phyloP scores from a whole-genome alignment of 2,113 vertebrate species.

The Lamprologus callipterus region DNA sequence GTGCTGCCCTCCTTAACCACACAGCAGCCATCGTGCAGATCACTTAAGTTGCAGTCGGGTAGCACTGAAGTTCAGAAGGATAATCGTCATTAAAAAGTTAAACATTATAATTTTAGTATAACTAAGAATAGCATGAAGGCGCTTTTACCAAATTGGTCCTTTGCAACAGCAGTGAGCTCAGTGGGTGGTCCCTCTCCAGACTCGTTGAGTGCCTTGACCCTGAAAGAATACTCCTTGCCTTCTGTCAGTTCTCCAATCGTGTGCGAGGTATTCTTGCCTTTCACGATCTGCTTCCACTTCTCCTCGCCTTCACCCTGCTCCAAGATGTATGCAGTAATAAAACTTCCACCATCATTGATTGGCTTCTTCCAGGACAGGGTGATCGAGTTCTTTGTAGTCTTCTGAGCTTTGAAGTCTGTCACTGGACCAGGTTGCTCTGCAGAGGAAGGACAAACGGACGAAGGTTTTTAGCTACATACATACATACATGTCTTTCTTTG shows the following conservation, averaged over 20 bases:
- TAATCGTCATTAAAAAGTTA: background rate
- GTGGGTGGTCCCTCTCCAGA: conserved; percentile 85
- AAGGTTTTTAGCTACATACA: background rate
- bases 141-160: conserved; percentile 89
- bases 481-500: background rate
- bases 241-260: conserved; percentile 79
- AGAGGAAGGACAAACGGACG: background rate
- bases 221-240: conserved; percentile 88
- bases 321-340: conserved; percentile 82
- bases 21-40: conserved; percentile 80
- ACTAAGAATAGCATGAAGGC: background rate
- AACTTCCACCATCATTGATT: conserved; percentile 86
- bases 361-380: conserved; percentile 92
- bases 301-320: conserved; percentile 81
- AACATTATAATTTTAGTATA: background rate
- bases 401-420: conserved; percentile 80
- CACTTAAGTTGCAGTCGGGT: conserved; percentile 88
- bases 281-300: conserved; percentile 88
- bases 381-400: conserved; percentile 84
- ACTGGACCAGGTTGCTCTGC: conserved; percentile 95
- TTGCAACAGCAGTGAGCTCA: conserved; percentile 83
- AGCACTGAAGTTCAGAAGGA: conserved; percentile 66
- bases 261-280: conserved; percentile 78
- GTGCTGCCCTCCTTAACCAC: conserved; percentile 90
- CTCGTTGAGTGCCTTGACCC: conserved; percentile 89